Evolutionary conservation across 2,888 invertebrate genomes (phyloP).

Genomic region (Hemicrepidius hirtus): DNA sequence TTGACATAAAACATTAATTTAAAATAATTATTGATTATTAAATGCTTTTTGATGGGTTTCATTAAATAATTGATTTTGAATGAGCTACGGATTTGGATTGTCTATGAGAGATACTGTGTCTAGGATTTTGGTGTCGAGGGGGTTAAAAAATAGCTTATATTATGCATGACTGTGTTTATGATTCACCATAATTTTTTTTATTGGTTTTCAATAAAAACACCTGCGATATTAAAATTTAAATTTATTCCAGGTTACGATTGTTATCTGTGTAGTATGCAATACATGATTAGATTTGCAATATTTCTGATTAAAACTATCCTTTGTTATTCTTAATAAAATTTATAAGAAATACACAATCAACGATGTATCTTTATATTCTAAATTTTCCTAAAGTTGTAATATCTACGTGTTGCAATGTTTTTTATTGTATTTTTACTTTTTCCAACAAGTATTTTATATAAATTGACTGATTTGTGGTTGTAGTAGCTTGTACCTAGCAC

Average conservation of each 20-base stretch:
- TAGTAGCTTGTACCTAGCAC: neutral
- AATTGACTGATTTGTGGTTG: constrained; percentile 1
- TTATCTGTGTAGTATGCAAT: constrained; percentile 35
- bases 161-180: constrained; percentile 30
- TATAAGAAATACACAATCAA: constrained; percentile 26
- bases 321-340: constrained; percentile 32
- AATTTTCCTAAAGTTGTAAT: constrained; percentile 12
- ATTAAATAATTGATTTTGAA: neutral
- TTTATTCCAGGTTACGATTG: constrained; percentile 49
- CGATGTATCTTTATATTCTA: constrained; percentile 1
- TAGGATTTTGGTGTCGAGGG: neutral
- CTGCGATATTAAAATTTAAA: constrained; percentile 51
- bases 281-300: constrained; percentile 45
- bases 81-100: neutral
- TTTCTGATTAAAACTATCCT: constrained; percentile 32
- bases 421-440: constrained; percentile 1
- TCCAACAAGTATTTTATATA: constrained; percentile 3
- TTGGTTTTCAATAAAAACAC: constrained; percentile 47
- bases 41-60: neutral
- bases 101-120: neutral
- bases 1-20: constrained; percentile 15
- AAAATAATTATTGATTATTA: neutral
- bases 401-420: constrained; percentile 6
- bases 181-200: constrained; percentile 45
- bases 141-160: neutral